These are phyloP conservation scores for Auanema sp. DNA, from an alignment of 2,888 invertebrate genomes.

Conservation along the genomic window DNA sequence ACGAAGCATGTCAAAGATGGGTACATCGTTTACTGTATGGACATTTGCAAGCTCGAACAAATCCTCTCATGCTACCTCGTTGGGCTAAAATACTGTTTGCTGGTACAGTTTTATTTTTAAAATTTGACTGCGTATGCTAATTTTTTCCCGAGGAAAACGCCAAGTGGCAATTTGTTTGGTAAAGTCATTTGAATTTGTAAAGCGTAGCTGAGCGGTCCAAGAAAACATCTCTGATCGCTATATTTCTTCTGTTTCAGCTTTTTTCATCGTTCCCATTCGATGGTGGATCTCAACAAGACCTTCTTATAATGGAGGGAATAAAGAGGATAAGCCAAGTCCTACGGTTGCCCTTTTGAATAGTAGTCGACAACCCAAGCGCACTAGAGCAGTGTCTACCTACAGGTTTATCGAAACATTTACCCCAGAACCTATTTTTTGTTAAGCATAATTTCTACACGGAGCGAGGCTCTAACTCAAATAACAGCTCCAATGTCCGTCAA, in stretches of 20 bases:
- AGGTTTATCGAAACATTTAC: constrained; percentile 22
- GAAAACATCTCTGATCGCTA: not conserved
- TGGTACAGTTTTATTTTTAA: constrained; percentile 8
- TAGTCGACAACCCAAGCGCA: constrained; percentile 37
- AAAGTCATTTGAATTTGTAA: not conserved
- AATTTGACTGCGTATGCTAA: too few species aligned
- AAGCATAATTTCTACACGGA: constrained; percentile 42
- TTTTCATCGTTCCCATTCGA: constrained; percentile 51
- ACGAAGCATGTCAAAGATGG: constrained; percentile 69
- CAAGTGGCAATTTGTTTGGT: not conserved
- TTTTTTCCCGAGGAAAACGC: too few species aligned
- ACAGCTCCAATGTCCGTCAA: constrained; percentile 36
- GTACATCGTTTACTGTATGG: constrained; percentile 66
- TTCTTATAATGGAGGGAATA: constrained; percentile 15
- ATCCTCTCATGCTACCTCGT: constrained; percentile 35
- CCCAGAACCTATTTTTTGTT: not conserved
- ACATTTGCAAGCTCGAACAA: constrained; percentile 43
- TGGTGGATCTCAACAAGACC: constrained; percentile 53
- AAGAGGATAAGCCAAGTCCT: constrained; percentile 35
- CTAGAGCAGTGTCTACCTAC: constrained; percentile 47
- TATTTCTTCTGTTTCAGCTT: constrained; percentile 24
- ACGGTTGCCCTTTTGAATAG: constrained; percentile 56
- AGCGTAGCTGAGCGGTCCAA: not conserved
- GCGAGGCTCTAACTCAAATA: constrained; percentile 39
- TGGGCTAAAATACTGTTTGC: constrained; percentile 57